Evolutionary conservation across 2,888 invertebrate species (phyloP).

Genomic region (Machimus atricapillus): DNA sequence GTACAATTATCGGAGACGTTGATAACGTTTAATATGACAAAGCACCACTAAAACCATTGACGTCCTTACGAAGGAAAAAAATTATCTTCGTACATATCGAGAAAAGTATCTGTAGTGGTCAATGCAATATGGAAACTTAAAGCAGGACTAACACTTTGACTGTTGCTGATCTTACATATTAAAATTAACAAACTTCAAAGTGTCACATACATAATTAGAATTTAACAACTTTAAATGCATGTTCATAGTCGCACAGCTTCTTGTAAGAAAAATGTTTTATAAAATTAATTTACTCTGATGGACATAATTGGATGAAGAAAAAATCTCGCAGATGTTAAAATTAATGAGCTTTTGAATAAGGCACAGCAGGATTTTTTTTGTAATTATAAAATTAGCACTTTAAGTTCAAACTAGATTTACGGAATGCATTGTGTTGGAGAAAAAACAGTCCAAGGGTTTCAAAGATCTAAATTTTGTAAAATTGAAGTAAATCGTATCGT

Average conservation of each 20-base stretch:
- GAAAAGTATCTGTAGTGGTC: too few relatives aligned
- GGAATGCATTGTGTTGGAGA: neutral
- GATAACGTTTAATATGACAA: too few relatives aligned
- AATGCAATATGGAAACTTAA: too few relatives aligned
- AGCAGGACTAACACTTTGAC: too few relatives aligned
- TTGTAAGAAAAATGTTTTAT: neutral
- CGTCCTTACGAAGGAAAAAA: too few relatives aligned
- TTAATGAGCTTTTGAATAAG: neutral
- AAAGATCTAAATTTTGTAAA: neutral
- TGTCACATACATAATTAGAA: neutral
- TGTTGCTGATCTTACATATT: too few relatives aligned
- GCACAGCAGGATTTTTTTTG: neutral
- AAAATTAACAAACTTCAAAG: neutral
- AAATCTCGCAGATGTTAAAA: neutral
- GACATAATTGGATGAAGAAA: neutral
- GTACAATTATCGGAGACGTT: too few relatives aligned
- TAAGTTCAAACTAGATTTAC: neutral
- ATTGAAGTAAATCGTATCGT: neutral
- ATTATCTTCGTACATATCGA: too few relatives aligned
- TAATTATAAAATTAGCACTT: neutral
- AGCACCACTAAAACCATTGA: too few relatives aligned
- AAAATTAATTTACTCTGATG: neutral
- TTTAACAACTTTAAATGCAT: neutral
- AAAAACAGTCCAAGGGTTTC: neutral
- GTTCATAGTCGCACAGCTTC: neutral